phyloP scores from a whole-genome alignment of 2,888 invertebrate species.

The Dasysyrphus albostriatus region DNA sequence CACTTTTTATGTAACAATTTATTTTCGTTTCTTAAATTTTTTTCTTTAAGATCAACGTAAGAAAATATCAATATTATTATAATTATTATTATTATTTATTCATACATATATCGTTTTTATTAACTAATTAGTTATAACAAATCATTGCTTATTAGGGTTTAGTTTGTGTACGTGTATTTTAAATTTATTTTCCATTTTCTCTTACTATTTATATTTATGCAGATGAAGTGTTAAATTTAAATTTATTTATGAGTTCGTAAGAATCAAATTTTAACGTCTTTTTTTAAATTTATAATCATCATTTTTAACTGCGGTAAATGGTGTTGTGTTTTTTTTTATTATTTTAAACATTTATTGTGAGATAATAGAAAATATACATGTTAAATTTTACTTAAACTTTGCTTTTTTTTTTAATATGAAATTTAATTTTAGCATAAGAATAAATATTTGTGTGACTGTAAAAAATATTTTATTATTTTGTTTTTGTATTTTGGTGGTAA shows the following conservation, averaged over 20 bases:
- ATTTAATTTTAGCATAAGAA: slow-evolving; percentile 8
- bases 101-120: slow-evolving; percentile 31
- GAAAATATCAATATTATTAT: slow-evolving; percentile 57
- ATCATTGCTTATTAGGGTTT: slow-evolving; percentile 64
- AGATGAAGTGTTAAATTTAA: slow-evolving; percentile 19
- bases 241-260: slow-evolving; percentile 38
- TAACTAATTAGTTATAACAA: slow-evolving; percentile 50
- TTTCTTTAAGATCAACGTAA: slow-evolving; percentile 46
- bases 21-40: slow-evolving; percentile 30
- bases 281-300: slow-evolving; percentile 49
- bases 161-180: slow-evolving; percentile 34
- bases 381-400: neutral
- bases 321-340: slow-evolving; percentile 30
- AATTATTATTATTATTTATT: slow-evolving; percentile 49
- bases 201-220: slow-evolving; percentile 30
- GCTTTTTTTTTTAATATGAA: slow-evolving; percentile 1
- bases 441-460: slow-evolving; percentile 32
- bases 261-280: slow-evolving; percentile 48
- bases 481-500: slow-evolving; percentile 41
- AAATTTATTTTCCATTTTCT: neutral
- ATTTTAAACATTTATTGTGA: slow-evolving; percentile 39
- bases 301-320: slow-evolving; percentile 67
- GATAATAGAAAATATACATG: slow-evolving; percentile 49
- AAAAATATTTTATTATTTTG: slow-evolving; percentile 25
- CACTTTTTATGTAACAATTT: slow-evolving; percentile 30